A percentile compares a stretch with the other conserved stretches of the same genome.
Evolutionary conservation across 2,797 vertebrate genomes (phyloP).

Genomic region (Hoplostethus mediterraneus): DNA sequence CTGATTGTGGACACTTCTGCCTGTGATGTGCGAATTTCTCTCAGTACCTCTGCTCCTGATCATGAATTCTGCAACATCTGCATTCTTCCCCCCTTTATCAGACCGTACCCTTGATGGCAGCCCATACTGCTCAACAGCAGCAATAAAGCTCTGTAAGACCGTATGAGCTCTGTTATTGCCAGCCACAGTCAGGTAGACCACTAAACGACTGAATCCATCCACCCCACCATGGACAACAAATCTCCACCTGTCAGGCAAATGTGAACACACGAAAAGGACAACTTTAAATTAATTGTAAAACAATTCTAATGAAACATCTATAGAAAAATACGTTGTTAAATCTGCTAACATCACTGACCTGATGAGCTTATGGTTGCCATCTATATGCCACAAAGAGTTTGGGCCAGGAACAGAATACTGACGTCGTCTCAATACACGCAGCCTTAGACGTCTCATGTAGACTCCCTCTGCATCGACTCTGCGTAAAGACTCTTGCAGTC

Average conservation of each 20-base stretch:
- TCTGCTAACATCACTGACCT: no score
- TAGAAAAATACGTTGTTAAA: no score
- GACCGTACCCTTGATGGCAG: no score
- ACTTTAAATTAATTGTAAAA: no score
- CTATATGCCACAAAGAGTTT: conserved; percentile 32
- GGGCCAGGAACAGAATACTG: conserved; percentile 33
- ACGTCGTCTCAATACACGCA: not conserved
- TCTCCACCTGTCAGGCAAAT: conserved; percentile 20
- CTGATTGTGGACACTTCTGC: conserved; percentile 25
- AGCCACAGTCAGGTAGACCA: conserved; percentile 29
- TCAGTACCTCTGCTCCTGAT: conserved; percentile 26
- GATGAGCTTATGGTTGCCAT: conserved; percentile 23
- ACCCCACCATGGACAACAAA: conserved; percentile 38
- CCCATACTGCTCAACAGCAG: conserved; percentile 10
- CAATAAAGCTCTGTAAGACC: conserved; percentile 2
- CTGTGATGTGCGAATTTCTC: conserved; percentile 27
- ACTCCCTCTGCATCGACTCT: conserved; percentile 16
- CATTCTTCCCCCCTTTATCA: conserved; percentile 32
- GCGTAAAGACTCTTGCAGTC: conserved; percentile 11
- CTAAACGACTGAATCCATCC: conserved; percentile 32
- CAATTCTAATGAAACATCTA: no score
- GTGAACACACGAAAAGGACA: no score
- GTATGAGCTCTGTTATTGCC: conserved; percentile 6
- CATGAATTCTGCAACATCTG: conserved; percentile 42
- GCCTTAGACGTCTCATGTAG: not conserved